Evolutionary conservation across 2,797 vertebrate genomes (phyloP).

Genomic region (Todus mexicanus): DNA sequence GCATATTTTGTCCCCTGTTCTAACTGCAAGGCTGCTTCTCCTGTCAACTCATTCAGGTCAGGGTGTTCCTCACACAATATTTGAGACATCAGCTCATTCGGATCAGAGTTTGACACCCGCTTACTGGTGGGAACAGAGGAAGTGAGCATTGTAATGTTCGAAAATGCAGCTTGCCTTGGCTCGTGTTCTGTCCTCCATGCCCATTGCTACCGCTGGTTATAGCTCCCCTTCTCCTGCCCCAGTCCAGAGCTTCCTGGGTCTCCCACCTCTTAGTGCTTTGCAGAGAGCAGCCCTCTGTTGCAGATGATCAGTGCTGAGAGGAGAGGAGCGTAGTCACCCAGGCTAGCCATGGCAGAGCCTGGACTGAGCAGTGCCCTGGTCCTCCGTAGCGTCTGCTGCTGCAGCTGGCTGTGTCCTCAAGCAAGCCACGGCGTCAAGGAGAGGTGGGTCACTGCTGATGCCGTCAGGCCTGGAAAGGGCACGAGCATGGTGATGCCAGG

Average conservation of each 20-base stretch:
- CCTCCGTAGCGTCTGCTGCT: background rate
- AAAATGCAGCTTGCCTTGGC: background rate
- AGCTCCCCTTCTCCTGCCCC: background rate
- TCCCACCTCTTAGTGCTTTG: background rate
- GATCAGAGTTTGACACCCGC: no score
- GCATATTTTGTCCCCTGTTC: no score
- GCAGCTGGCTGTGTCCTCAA: background rate
- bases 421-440: background rate
- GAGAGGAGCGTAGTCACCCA: accelerated
- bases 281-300: background rate
- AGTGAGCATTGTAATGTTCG: accelerated
- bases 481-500: background rate
- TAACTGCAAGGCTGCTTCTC: no score
- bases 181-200: background rate
- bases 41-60: no score
- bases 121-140: background rate
- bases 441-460: background rate
- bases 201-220: background rate
- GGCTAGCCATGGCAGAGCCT: background rate
- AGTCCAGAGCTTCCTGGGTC: background rate
- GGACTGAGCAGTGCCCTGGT: background rate
- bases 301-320: background rate
- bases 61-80: no score
- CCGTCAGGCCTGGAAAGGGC: background rate
- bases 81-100: no score